phyloP scores from a whole-genome alignment of 2,888 invertebrate genomes.

The Eristalinus aeneus region DNA sequence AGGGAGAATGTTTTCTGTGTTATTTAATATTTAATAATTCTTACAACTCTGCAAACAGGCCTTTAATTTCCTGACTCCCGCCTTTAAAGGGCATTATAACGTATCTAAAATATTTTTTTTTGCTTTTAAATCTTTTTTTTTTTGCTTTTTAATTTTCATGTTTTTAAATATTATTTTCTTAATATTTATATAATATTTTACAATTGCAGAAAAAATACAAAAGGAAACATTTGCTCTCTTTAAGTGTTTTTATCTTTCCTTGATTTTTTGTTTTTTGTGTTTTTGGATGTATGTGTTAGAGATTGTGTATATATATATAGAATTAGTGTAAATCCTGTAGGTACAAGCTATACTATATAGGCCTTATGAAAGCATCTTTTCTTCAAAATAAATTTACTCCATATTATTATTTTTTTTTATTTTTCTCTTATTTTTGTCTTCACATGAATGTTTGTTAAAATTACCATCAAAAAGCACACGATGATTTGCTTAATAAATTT shows the following conservation, averaged over 20 bases:
- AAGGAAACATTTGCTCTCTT: conserved; percentile 47
- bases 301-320: conserved; percentile 32
- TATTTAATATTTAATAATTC: conserved; percentile 32
- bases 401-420: not conserved
- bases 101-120: conserved; percentile 65
- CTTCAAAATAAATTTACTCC: conserved; percentile 35
- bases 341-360: conserved; percentile 44
- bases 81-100: conserved; percentile 68
- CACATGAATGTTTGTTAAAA: conserved; percentile 19
- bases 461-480: conserved; percentile 70
- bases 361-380: conserved; percentile 48
- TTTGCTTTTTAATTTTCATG: conserved; percentile 16
- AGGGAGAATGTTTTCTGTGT: not conserved
- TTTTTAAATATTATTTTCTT: conserved; percentile 28
- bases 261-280: conserved; percentile 25
- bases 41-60: conserved; percentile 59
- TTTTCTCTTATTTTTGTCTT: conserved; percentile 26
- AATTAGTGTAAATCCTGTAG: conserved; percentile 53
- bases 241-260: not conserved
- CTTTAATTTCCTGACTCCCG: conserved; percentile 49
- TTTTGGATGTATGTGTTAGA: conserved; percentile 23
- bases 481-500: conserved; percentile 63
- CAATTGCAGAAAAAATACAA: conserved; percentile 69
- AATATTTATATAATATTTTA: conserved; percentile 59
- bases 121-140: not conserved